phyloP scores from a whole-genome alignment of 1,140 invertebrate genomes.

The Anoplophora glabripennis region DNA sequence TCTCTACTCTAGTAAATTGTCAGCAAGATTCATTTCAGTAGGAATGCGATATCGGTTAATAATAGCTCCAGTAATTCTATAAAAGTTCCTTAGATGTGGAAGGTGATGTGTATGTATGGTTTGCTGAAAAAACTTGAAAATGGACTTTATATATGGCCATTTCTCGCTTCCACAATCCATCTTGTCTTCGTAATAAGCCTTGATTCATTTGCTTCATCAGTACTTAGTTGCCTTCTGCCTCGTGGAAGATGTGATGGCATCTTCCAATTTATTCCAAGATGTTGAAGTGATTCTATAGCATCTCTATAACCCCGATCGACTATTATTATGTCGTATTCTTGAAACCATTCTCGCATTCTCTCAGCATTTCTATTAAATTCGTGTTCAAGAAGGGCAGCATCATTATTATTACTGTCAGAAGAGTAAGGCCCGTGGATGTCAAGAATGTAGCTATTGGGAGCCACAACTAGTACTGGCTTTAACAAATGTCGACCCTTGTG shows the following conservation, averaged over 20 bases:
- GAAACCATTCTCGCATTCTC: too few species aligned
- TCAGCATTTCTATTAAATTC: background rate
- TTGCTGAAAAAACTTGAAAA: background rate
- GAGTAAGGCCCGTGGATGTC: too few species aligned
- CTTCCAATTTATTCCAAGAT: too few species aligned
- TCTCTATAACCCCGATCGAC: too few species aligned
- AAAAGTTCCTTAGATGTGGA: background rate
- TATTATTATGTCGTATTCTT: too few species aligned
- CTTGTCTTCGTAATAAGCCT: background rate
- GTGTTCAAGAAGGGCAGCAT: background rate
- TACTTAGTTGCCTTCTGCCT: too few species aligned
- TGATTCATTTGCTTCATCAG: too few species aligned
- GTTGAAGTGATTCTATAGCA: too few species aligned
- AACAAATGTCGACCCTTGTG: background rate
- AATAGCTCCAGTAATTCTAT: background rate
- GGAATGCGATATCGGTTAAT: background rate
- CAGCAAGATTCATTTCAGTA: background rate
- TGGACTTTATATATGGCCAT: background rate
- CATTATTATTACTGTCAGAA: conserved; percentile 4
- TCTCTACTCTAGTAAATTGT: background rate
- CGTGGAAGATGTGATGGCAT: too few species aligned
- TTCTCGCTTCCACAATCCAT: too few species aligned
- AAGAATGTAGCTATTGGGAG: too few species aligned
- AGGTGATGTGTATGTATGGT: background rate
- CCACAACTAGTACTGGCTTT: background rate